These are phyloP conservation scores for Pipistrellus kuhlii DNA, from an alignment of 2,797 vertebrate species.

Conservation along the genomic window DNA sequence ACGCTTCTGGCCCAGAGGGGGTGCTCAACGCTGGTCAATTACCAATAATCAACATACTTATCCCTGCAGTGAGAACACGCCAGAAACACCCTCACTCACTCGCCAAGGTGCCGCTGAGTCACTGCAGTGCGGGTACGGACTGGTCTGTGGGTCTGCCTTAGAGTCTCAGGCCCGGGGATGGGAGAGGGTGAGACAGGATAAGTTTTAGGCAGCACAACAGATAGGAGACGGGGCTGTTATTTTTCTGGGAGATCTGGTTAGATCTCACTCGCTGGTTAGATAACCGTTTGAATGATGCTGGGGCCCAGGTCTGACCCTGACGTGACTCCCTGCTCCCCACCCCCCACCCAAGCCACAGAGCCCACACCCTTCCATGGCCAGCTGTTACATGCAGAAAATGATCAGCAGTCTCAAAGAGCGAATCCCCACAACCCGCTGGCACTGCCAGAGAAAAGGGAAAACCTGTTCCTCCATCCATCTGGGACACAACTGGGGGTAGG, in stretches of 20 bases:
- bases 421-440: neutral
- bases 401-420: neutral
- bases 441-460: neutral
- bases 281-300: neutral
- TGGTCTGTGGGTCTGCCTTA: neutral
- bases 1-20: neutral
- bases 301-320: neutral
- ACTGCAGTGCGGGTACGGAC: neutral
- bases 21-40: neutral
- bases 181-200: neutral
- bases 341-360: neutral
- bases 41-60: neutral
- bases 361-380: neutral
- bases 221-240: neutral
- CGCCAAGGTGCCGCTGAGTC: neutral
- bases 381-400: slow-evolving; percentile 1
- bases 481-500: neutral
- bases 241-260: neutral
- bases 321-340: neutral
- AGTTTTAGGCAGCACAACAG: neutral
- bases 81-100: neutral
- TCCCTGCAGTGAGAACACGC: neutral
- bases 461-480: neutral
- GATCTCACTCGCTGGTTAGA: neutral
- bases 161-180: neutral